Base-by-base conservation (phyloP, 2,888 invertebrate genomes). In the Macrosoma leucophasiata region DNA sequence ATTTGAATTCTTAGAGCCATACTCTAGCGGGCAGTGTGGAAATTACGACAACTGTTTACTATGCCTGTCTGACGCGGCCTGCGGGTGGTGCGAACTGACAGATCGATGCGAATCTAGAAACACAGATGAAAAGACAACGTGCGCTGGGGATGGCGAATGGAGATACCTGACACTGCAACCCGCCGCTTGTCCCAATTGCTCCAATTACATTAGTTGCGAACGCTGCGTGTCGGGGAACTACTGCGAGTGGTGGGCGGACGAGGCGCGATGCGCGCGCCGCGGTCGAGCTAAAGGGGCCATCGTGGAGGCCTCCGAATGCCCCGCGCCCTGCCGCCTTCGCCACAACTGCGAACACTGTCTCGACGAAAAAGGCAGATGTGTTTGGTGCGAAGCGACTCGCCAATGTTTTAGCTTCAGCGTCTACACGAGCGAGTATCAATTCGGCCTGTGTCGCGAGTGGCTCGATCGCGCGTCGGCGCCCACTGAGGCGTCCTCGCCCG, bases 391-490 rank as follows among this genome's bases (percentile, higher is more conserved):
- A 63, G 94, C 95, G 13, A 94, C 94, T 0, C 88, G 91, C 41
- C 94, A 95, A 59, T 97, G 97, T 70, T 96, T 97, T 65, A 93
- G 95, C 46, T 97, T 97, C 72, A 93, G 95, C n/a, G 94, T 96
- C 1, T 97, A 97, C 72, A 96, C 96, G 4, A 95, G 95, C 48
- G 94, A 95, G 60, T 96, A 95, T 73, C 94, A 96, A 62, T 96
- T 95, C 72, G 97, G 97, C 0, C 86, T 94, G 59, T 97, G 97
- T 58, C 88, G 94, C 20, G 95, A 95, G 65, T 97, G 97, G 97
- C 88, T 96, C 39, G 97, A 97, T 71, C 92, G 93, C 55, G 89
- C 90, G 1, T 88, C 88, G 23, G 71, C 86, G 26, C 49, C 70
- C 6, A 43, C 69, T 10, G 76, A 71, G 36, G 77, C 78, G 13